Evolutionary conservation across 2,113 vertebrate genomes (phyloP).

Genomic region (Progne subis): DNA sequence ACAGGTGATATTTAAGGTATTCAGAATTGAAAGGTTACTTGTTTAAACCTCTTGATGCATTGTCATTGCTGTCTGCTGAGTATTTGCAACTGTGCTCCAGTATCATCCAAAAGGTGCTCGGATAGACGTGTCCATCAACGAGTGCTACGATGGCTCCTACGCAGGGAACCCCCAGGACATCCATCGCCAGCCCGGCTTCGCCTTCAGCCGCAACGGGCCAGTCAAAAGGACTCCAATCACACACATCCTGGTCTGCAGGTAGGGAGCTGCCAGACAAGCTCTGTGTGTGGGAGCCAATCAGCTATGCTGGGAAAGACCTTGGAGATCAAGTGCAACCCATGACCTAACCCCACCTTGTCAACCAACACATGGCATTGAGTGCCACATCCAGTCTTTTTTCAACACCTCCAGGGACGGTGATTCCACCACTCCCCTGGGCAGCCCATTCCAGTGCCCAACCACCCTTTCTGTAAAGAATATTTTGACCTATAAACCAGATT

Average conservation of each 20-base stretch:
- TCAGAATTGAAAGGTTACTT: background rate
- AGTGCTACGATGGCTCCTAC: conserved; percentile 98
- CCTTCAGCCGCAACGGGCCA: conserved; percentile 96
- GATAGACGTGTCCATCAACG: conserved; percentile 98
- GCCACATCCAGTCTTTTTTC: background rate
- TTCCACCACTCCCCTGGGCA: background rate
- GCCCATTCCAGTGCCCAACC: background rate
- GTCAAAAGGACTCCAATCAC: conserved; percentile 97
- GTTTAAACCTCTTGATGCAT: background rate
- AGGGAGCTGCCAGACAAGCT: background rate
- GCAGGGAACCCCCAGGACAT: conserved; percentile 99
- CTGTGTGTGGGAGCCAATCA: rapidly evolving
- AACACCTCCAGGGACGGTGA: background rate
- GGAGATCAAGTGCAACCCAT: background rate
- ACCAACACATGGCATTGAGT: background rate
- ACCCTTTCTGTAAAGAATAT: background rate
- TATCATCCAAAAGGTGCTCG: conserved; percentile 98
- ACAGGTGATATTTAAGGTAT: background rate
- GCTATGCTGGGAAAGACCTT: background rate
- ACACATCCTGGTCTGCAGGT: conserved; percentile 97
- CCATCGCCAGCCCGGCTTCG: conserved; percentile 96
- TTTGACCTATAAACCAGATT: rapidly evolving
- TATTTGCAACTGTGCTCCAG: conserved; percentile 71
- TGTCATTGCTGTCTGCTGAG: background rate
- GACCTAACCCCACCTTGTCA: background rate